phyloP scores from a whole-genome alignment of 2,113 vertebrate genomes.

The Sinosuthora webbiana region DNA sequence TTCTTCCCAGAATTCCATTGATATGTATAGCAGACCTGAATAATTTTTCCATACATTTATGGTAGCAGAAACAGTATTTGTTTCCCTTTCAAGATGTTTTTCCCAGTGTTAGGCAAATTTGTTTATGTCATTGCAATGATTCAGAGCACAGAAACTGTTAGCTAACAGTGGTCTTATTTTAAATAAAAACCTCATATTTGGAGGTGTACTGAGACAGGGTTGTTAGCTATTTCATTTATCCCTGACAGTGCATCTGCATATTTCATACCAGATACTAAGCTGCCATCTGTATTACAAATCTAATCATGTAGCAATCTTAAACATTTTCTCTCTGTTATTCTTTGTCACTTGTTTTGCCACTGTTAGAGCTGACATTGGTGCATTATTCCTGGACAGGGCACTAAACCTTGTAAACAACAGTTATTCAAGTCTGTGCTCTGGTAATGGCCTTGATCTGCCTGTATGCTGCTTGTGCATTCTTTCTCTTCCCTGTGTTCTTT shows the following conservation, averaged over 20 bases:
- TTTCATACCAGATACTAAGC: not conserved
- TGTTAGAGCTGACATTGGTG: not conserved
- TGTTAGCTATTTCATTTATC: not conserved
- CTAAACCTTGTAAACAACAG: not conserved
- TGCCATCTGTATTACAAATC: not conserved
- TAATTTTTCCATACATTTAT: not conserved
- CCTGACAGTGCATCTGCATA: not conserved
- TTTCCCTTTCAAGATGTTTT: not conserved
- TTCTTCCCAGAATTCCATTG: not conserved
- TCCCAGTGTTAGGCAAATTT: not conserved
- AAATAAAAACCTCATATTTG: not conserved
- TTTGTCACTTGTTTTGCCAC: not conserved
- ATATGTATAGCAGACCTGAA: not conserved
- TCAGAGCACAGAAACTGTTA: not conserved
- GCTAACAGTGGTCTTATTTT: not conserved
- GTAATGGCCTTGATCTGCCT: not conserved
- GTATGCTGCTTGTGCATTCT: not conserved
- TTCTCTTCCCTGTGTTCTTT: not conserved
- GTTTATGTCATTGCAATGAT: not conserved
- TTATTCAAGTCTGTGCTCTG: not conserved
- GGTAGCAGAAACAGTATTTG: not conserved
- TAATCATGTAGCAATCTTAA: not conserved
- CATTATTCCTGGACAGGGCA: not conserved
- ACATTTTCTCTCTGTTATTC: not conserved
- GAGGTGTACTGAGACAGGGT: fast-evolving